Evolutionary conservation across 2,113 vertebrate species (phyloP).

Genomic region (Zosterops pallidus): DNA sequence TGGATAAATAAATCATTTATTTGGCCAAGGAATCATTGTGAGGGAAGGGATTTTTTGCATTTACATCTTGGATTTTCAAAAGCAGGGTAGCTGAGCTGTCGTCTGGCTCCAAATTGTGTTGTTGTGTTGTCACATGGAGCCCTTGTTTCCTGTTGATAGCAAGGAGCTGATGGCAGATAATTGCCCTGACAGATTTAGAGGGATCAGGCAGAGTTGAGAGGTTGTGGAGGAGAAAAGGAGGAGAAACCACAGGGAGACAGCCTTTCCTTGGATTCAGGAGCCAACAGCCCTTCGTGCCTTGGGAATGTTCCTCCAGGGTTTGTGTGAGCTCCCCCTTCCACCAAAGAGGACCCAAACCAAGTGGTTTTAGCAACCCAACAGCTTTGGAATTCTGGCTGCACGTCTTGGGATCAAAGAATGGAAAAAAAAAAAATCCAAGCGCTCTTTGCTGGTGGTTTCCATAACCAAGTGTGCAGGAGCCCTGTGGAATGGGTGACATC

Average conservation of each 20-base stretch:
- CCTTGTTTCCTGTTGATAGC: conserved; percentile 15
- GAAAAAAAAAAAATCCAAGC: neutral
- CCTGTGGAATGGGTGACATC: neutral
- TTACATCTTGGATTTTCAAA: conserved; percentile 7
- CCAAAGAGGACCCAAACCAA: neutral
- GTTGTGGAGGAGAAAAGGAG: neutral
- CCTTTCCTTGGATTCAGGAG: neutral
- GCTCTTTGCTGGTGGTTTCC: neutral
- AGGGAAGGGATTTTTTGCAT: neutral
- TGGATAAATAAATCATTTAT: neutral
- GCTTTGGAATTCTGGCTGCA: neutral
- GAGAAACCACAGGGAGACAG: neutral
- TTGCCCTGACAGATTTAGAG: neutral
- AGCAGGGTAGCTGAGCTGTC: neutral
- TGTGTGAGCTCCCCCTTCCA: neutral
- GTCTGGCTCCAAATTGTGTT: neutral
- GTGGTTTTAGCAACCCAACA: neutral
- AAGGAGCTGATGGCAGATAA: neutral
- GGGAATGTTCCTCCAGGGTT: neutral
- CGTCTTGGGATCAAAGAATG: neutral
- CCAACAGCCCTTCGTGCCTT: neutral
- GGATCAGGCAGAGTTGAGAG: neutral
- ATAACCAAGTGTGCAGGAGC: neutral
- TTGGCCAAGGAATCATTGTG: neutral
- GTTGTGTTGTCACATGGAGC: neutral